Evolutionary conservation across 1,140 invertebrate species (phyloP).

Genomic region (Drosophila rhopaloa): DNA sequence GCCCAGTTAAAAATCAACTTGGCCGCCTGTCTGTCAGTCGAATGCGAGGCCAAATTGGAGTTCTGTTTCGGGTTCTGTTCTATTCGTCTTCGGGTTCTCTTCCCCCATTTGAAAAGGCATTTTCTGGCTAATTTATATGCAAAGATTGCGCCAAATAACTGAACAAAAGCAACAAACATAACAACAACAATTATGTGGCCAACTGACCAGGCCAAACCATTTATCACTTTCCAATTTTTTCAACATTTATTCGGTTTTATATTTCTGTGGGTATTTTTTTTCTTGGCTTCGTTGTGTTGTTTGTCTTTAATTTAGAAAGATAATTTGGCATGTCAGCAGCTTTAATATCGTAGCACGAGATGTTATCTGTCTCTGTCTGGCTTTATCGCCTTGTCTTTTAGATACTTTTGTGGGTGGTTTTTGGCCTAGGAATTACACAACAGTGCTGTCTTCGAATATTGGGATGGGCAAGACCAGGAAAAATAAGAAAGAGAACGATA

Average conservation of each 20-base stretch:
- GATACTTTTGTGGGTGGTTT: constrained; percentile 15
- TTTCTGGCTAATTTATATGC: constrained; percentile 77
- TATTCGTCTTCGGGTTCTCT: constrained; percentile 34
- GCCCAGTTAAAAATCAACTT: constrained; percentile 63
- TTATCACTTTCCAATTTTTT: constrained; percentile 70
- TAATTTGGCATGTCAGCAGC: constrained; percentile 63
- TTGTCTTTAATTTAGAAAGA: constrained; percentile 59
- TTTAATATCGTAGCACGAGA: constrained; percentile 54
- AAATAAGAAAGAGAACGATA: not conserved
- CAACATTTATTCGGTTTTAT: constrained; percentile 26
- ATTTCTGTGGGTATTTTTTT: constrained; percentile 30
- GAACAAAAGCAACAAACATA: constrained; percentile 48
- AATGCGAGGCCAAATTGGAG: constrained; percentile 33
- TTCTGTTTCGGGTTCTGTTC: constrained; percentile 32
- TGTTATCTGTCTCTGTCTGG: constrained; percentile 11
- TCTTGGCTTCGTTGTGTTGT: constrained; percentile 29
- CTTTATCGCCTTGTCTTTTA: not conserved
- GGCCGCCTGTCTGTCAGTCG: constrained; percentile 35
- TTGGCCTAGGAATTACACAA: not conserved
- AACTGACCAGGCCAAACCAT: constrained; percentile 70
- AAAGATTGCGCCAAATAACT: constrained; percentile 71
- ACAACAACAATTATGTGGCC: constrained; percentile 49
- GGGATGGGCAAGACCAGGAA: not conserved
- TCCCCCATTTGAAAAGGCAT: constrained; percentile 65
- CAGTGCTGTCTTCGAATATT: not conserved